Percentiles rank a stretch among this genome's conserved stretches.
phyloP scores from a whole-genome alignment of 2,797 vertebrate species.

The Micromesistius poutassou region DNA sequence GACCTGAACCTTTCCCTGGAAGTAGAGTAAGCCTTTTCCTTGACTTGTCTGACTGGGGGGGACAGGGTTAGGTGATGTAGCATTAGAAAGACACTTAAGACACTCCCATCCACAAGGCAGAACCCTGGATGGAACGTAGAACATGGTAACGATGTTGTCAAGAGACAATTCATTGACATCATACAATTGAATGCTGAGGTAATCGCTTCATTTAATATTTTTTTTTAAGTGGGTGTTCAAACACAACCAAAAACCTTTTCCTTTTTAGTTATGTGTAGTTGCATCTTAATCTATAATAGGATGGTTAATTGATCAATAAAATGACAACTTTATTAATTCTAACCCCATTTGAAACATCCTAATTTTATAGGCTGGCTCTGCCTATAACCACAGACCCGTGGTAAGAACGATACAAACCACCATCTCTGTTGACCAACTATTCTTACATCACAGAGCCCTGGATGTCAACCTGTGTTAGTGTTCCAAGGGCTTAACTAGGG shows the following conservation, averaged over 20 bases:
- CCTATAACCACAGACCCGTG: not conserved
- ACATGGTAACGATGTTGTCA: not conserved
- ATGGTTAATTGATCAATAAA: not conserved
- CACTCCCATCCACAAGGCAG: not conserved
- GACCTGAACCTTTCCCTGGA: not conserved
- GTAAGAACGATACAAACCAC: not conserved
- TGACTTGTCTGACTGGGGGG: not conserved
- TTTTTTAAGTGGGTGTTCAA: not conserved
- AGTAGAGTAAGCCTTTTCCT: not conserved
- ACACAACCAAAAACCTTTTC: not conserved
- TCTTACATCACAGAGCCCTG: slow-evolving; percentile 16
- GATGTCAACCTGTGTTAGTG: slow-evolving; percentile 25
- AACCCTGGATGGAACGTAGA: not conserved
- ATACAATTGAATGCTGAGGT: not conserved
- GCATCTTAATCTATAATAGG: not conserved
- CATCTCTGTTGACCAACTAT: not conserved
- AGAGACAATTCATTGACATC: not conserved
- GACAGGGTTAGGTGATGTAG: not conserved
- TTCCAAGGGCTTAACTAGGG: slow-evolving; percentile 44
- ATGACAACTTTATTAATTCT: too few relatives aligned
- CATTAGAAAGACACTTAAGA: not conserved
- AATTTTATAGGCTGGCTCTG: not conserved
- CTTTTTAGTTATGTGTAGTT: not conserved
- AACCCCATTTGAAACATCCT: not conserved
- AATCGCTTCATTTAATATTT: not conserved